Evolutionary conservation across 2,888 invertebrate species (phyloP).

Genomic region (Loripinus fragilis): DNA sequence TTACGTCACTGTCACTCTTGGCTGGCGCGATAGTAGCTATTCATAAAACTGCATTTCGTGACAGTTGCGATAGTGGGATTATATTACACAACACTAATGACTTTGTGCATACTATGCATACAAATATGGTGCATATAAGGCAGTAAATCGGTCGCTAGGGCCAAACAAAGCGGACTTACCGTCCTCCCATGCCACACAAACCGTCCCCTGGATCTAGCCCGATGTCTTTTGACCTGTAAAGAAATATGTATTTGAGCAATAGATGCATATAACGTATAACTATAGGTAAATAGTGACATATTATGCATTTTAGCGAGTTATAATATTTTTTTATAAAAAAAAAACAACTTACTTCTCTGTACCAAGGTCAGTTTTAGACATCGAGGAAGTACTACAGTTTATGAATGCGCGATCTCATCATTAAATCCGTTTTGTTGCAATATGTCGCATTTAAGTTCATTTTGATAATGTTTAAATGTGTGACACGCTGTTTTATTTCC

Average conservation of each 20-base stretch:
- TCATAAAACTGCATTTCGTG: constrained; percentile 14
- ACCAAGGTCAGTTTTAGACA: background rate
- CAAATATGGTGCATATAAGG: background rate
- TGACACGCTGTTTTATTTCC: background rate
- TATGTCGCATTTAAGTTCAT: too few relatives aligned
- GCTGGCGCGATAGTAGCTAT: too few relatives aligned
- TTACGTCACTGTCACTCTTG: too few relatives aligned
- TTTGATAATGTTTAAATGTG: too few relatives aligned
- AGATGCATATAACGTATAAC: background rate
- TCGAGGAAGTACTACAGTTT: background rate
- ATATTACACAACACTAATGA: background rate
- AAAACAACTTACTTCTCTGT: background rate
- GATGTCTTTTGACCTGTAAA: constrained; percentile 58
- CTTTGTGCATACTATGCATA: constrained; percentile 2
- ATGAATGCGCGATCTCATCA: too few relatives aligned
- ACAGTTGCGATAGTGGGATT: background rate
- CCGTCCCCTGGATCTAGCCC: constrained; percentile 55
- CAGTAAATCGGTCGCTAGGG: background rate
- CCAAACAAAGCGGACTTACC: constrained; percentile 39
- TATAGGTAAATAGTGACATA: too few relatives aligned
- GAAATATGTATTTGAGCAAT: constrained; percentile 11
- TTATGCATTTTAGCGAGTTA: too few relatives aligned
- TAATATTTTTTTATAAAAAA: too few relatives aligned
- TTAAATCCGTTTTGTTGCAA: too few relatives aligned
- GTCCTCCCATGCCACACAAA: constrained; percentile 48